Evolutionary conservation across 1,140 invertebrate genomes (phyloP).

Genomic region (Pseudomyrmex dendroicus): DNA sequence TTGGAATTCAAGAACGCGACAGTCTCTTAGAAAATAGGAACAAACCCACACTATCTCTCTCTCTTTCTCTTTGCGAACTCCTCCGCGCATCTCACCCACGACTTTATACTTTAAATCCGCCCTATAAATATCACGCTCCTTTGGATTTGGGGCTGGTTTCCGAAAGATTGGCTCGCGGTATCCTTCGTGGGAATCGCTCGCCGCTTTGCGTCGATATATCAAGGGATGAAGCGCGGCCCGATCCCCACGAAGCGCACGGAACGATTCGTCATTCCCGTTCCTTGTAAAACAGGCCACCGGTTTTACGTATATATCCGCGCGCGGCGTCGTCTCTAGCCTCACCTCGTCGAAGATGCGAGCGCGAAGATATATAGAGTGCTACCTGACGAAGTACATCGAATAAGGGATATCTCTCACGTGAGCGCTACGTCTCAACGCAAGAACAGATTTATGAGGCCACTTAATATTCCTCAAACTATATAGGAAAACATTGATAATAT

Average conservation of each 20-base stretch:
- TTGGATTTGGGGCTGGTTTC: constrained; percentile 85
- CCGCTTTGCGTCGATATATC: constrained; percentile 83
- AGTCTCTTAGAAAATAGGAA: constrained; percentile 82
- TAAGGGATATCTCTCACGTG: constrained; percentile 54
- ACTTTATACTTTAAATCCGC: constrained; percentile 86
- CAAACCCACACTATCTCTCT: constrained; percentile 60
- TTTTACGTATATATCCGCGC: constrained; percentile 67
- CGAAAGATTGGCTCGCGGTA: constrained; percentile 85
- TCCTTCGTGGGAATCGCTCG: constrained; percentile 85
- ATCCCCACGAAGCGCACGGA: constrained; percentile 74
- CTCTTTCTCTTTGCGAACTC: constrained; percentile 59
- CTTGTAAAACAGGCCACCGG: constrained; percentile 78
- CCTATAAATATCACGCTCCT: constrained; percentile 85
- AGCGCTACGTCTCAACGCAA: not conserved
- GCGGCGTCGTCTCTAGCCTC: constrained; percentile 46
- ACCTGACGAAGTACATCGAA: constrained; percentile 12
- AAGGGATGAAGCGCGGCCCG: constrained; percentile 82
- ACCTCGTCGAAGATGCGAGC: constrained; percentile 60
- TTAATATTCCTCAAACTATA: not conserved
- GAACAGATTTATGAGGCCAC: constrained; percentile 29
- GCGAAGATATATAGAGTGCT: constrained; percentile 51
- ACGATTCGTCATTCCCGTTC: constrained; percentile 81
- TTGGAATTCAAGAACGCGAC: constrained; percentile 65
- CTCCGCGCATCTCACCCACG: constrained; percentile 60
- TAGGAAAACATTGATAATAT: constrained; percentile 35